Evolutionary conservation across 1,140 invertebrate genomes (phyloP).

Genomic region (Orchestia grillus): DNA sequence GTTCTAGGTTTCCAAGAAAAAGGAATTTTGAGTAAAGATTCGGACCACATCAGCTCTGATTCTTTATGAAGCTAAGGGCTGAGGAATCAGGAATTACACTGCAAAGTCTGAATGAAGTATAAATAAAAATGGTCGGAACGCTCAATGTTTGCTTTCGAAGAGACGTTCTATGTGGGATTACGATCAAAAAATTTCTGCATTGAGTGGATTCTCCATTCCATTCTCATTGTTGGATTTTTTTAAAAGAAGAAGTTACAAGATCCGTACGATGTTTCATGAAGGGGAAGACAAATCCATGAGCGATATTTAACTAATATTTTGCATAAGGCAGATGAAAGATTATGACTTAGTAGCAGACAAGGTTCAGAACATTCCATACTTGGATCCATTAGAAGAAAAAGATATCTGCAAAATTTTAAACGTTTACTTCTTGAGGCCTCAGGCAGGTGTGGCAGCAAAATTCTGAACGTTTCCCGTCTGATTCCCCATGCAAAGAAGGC

Average conservation of each 20-base stretch:
- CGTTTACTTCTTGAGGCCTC: too few relatives aligned
- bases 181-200: neutral
- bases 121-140: neutral
- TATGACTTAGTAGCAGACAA: too few relatives aligned
- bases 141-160: too few relatives aligned
- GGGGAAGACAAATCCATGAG: neutral
- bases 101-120: neutral
- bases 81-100: neutral
- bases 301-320: neutral
- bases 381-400: too few relatives aligned
- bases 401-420: too few relatives aligned
- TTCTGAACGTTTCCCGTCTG: neutral
- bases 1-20: neutral
- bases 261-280: neutral
- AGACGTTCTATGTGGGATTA: neutral
- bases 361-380: too few relatives aligned
- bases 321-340: too few relatives aligned
- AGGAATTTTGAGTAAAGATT: neutral
- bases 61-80: neutral
- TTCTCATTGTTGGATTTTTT: neutral
- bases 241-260: neutral
- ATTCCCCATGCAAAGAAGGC: neutral
- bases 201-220: neutral
- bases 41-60: neutral
- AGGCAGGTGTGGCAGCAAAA: neutral